These are phyloP conservation scores for Streptopelia turtur DNA, from an alignment of 2,797 vertebrate genomes.

Conservation along the genomic window DNA sequence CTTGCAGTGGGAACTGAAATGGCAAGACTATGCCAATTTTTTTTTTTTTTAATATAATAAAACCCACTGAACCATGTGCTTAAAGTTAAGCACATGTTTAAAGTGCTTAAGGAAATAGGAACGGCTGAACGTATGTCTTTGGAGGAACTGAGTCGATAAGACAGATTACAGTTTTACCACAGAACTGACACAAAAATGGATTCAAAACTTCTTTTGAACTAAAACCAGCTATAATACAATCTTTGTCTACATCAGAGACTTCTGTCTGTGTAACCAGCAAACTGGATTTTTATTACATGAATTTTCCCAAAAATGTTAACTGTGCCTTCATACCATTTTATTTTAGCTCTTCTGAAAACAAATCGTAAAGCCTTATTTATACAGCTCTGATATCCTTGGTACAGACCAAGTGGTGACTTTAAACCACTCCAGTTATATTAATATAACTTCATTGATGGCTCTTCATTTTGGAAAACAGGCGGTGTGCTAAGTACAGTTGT, in stretches of 20 bases:
- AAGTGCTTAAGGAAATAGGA: not conserved
- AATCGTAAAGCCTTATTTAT: not conserved
- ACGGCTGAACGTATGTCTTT: not conserved
- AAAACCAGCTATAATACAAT: not conserved
- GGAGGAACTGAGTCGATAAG: not conserved
- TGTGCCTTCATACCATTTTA: not conserved
- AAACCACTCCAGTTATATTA: not conserved
- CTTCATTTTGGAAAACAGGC: not conserved
- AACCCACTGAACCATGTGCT: conserved; percentile 41
- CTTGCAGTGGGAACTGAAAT: not conserved
- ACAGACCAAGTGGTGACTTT: not conserved
- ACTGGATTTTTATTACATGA: not conserved
- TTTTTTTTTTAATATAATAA: not conserved
- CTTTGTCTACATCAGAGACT: not conserved
- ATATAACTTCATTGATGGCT: not conserved
- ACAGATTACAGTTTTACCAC: conserved; percentile 18
- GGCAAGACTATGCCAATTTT: not conserved
- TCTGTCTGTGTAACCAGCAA: not conserved
- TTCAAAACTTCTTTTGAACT: conserved; percentile 13
- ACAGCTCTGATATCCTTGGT: not conserved
- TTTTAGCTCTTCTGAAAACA: not conserved
- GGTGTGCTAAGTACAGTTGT: not conserved
- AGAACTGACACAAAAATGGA: conserved; percentile 25
- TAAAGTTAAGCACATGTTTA: conserved; percentile 28
- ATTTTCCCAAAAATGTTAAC: not conserved